These are phyloP conservation scores for Tonatia bakeri DNA, from an alignment of 2,113 vertebrate species.

Conservation along the genomic window DNA sequence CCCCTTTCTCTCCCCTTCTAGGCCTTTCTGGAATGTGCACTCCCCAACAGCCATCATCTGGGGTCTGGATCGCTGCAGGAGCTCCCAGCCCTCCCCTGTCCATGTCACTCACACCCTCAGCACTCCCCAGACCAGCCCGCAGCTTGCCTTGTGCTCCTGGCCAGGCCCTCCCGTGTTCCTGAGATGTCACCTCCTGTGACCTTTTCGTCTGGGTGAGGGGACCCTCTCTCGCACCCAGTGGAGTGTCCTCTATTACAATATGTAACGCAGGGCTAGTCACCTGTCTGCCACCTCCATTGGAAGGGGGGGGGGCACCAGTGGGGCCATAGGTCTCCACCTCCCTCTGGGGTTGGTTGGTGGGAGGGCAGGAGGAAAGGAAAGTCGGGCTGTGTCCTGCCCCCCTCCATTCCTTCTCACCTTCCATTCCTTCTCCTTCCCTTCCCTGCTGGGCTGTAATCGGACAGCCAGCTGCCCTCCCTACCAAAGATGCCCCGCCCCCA, in stretches of 20 bases:
- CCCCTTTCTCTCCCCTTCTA: background rate
- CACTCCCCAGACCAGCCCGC: background rate
- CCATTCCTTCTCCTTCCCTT: no score
- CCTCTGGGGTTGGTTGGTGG: background rate
- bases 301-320: background rate
- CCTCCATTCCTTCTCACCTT: rapidly evolving
- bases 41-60: background rate
- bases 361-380: background rate
- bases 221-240: background rate
- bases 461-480: background rate
- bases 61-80: background rate
- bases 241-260: rapidly evolving
- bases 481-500: no score
- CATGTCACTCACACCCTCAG: background rate
- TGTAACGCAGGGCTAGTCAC: rapidly evolving
- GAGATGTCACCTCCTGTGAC: background rate
- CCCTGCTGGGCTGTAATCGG: background rate
- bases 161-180: background rate
- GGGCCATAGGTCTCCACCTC: background rate
- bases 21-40: background rate
- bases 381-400: no score
- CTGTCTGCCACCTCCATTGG: background rate
- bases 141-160: background rate
- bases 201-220: rapidly evolving
- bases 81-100: no score